Conservation (phyloP, 1,140 invertebrate genomes). For the Oryctes rhinoceros region DNA sequence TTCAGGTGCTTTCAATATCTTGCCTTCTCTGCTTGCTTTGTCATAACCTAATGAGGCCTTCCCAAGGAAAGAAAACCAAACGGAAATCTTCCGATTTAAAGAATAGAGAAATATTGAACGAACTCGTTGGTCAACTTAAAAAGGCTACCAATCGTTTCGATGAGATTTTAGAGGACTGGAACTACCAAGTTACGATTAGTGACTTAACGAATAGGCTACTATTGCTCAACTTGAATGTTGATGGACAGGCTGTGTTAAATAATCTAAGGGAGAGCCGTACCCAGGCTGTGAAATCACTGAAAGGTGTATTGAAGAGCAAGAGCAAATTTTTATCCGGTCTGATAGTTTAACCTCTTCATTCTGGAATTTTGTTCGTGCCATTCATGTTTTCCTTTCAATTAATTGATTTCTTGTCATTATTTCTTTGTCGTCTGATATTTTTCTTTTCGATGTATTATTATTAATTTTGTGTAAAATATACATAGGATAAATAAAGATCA, state of each 20-base stretch:
- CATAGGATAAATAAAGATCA: constrained; percentile 27
- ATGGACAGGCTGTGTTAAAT: constrained; percentile 48
- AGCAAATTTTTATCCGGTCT: constrained; percentile 40
- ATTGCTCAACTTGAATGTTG: constrained; percentile 50
- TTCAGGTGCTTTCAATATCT: constrained; percentile 52
- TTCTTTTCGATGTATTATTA: constrained; percentile 24
- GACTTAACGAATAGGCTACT: constrained; percentile 49
- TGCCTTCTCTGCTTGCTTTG: constrained; percentile 53
- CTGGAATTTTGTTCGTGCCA: constrained; percentile 25
- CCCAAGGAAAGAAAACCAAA: constrained; percentile 50
- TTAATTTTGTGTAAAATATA: constrained; percentile 28
- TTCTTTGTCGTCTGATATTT: background rate
- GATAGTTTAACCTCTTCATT: background rate
- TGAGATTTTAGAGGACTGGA: constrained; percentile 50
- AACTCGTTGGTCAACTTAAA: constrained; percentile 49
- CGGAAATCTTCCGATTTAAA: constrained; percentile 50
- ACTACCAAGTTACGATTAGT: constrained; percentile 14
- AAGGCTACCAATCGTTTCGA: constrained; percentile 49
- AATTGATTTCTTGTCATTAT: background rate
- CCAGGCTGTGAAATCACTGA: constrained; percentile 52
- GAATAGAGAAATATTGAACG: constrained; percentile 44
- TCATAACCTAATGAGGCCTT: constrained; percentile 52
- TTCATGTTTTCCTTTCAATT: background rate
- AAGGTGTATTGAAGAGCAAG: constrained; percentile 53
- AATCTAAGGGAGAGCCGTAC: constrained; percentile 52